Evolutionary conservation across 2,797 vertebrate genomes (phyloP).

Genomic region (Urocyon cinereoargenteus): DNA sequence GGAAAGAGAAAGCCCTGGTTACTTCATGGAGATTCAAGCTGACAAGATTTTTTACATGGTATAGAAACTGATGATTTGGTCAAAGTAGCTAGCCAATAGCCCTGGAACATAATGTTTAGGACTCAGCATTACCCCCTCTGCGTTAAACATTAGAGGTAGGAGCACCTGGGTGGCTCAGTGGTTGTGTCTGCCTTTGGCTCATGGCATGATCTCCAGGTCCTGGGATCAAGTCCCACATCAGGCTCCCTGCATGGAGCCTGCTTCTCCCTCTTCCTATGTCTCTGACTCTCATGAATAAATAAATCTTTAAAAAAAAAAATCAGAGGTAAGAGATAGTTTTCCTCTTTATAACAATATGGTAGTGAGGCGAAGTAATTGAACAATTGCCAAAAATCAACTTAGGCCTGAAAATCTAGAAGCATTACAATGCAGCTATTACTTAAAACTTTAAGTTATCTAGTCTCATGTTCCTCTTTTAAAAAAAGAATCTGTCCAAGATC

Average conservation of each 20-base stretch:
- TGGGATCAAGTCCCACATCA: too few species aligned
- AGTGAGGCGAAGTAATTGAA: slow-evolving; percentile 77
- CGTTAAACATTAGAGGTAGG: slow-evolving; percentile 70
- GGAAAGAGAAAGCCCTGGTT: slow-evolving; percentile 75
- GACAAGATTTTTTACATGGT: slow-evolving; percentile 54
- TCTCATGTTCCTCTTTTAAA: slow-evolving; percentile 58
- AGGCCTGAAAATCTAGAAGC: slow-evolving; percentile 74
- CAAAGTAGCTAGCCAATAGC: slow-evolving; percentile 61
- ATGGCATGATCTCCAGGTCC: too few species aligned
- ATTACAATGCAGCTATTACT: slow-evolving; percentile 64
- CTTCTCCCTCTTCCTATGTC: too few species aligned
- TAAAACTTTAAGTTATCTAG: slow-evolving; percentile 20
- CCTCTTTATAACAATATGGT: slow-evolving; percentile 77
- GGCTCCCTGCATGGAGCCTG: too few species aligned
- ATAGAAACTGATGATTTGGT: slow-evolving; percentile 46
- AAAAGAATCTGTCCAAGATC: slow-evolving; percentile 45
- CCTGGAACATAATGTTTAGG: slow-evolving; percentile 57
- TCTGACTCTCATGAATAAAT: too few species aligned
- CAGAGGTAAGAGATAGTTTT: slow-evolving; percentile 68
- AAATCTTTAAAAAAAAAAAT: neutral
- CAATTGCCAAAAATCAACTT: slow-evolving; percentile 70
- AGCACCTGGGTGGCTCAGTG: neutral
- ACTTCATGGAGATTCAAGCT: slow-evolving; percentile 66
- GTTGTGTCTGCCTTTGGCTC: too few species aligned
- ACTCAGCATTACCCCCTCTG: slow-evolving; percentile 62